Conservation (phyloP, 2,797 vertebrate species). For the Xiphorhynchus erythropygius region DNA sequence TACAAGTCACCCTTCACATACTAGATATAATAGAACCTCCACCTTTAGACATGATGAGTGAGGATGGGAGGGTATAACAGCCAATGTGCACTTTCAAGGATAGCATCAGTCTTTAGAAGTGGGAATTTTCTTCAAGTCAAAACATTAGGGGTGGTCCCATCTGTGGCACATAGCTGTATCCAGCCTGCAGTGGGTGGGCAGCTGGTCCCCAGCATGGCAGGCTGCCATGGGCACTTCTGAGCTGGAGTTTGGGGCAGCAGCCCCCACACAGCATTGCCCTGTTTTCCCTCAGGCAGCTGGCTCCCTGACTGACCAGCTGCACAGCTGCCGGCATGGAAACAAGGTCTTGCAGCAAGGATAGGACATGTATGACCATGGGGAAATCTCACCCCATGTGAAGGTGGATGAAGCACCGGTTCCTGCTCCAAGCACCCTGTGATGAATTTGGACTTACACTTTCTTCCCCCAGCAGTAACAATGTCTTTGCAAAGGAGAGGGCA, state of each 20-base stretch:
- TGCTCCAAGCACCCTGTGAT: fast-evolving
- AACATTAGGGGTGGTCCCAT: fast-evolving
- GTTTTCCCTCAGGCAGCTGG: neutral
- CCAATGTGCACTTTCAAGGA: fast-evolving
- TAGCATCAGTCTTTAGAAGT: neutral
- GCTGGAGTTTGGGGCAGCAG: fast-evolving
- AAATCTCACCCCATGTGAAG: neutral
- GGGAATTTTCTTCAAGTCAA: neutral
- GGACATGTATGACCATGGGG: fast-evolving
- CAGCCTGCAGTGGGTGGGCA: fast-evolving
- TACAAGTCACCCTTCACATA: fast-evolving
- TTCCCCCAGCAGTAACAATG: neutral
- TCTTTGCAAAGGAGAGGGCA: neutral
- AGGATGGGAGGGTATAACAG: neutral
- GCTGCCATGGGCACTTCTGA: neutral
- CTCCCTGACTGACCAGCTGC: neutral
- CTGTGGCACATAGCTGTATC: neutral
- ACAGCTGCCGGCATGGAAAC: fast-evolving
- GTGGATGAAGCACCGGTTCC: neutral
- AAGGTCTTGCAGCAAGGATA: fast-evolving
- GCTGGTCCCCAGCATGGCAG: neutral
- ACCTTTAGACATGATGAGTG: fast-evolving
- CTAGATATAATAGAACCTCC: neutral
- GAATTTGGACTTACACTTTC: neutral
- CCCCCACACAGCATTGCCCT: neutral